A percentile compares a stretch with the other conserved stretches of the same genome.
phyloP scores from a whole-genome alignment of 2,113 vertebrate species.

The Notechis scutatus region DNA sequence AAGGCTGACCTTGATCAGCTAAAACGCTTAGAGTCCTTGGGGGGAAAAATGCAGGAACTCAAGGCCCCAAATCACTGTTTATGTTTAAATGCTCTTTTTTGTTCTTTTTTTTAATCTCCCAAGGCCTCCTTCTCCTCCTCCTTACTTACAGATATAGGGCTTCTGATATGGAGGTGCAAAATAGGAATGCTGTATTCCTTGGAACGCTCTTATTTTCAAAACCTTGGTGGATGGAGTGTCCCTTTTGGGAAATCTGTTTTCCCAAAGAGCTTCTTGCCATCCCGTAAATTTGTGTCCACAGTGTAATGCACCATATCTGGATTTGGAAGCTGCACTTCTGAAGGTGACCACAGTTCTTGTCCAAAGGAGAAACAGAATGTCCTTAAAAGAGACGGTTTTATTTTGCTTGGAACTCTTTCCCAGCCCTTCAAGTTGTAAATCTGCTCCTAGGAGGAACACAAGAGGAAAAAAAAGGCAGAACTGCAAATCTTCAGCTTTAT shows the following conservation, averaged over 20 bases:
- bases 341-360: neutral
- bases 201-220: neutral
- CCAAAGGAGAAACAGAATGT: neutral
- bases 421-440: neutral
- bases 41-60: neutral
- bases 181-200: neutral
- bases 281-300: neutral
- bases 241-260: neutral
- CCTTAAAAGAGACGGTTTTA: neutral
- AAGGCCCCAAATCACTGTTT: neutral
- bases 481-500: neutral
- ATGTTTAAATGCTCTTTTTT: neutral
- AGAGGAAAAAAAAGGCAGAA: neutral
- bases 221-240: neutral
- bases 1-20: neutral
- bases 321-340: neutral
- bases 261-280: neutral
- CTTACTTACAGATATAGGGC: neutral
- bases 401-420: neutral
- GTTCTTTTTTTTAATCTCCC: neutral
- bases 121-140: neutral
- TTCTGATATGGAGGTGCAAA: neutral
- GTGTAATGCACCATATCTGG: neutral
- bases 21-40: neutral
- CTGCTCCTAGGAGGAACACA: neutral